Evolutionary conservation across 2,888 invertebrate genomes (phyloP).

Genomic region (Ceramica pisi): DNA sequence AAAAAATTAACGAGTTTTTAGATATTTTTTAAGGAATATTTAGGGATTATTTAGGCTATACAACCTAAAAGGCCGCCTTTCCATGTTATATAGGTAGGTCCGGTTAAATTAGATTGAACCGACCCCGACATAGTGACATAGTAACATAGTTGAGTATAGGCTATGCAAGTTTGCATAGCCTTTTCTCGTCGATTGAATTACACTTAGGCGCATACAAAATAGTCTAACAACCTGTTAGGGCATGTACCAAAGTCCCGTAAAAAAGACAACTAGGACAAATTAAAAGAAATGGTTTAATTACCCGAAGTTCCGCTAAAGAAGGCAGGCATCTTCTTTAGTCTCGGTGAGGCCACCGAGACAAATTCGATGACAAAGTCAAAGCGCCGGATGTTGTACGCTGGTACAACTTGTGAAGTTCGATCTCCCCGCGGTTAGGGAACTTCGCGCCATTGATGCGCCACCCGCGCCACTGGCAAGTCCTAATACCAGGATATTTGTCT

Average conservation of each 20-base stretch:
- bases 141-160: too few relatives aligned
- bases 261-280: background rate
- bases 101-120: background rate
- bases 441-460: background rate
- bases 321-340: too few relatives aligned
- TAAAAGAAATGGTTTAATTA: background rate
- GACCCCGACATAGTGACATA: too few relatives aligned
- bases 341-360: background rate
- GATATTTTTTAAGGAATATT: background rate
- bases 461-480: background rate
- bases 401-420: background rate
- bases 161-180: too few relatives aligned
- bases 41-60: background rate
- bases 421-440: background rate
- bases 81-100: background rate
- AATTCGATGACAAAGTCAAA: background rate
- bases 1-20: slow-evolving; percentile 13
- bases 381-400: slow-evolving; percentile 6
- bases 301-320: background rate
- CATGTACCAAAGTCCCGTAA: background rate
- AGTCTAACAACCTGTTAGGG: background rate
- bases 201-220: background rate
- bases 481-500: slow-evolving; percentile 4
- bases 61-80: background rate
- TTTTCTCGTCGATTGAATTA: background rate